Base-by-base conservation (phyloP, 37 sponge, comb jelly and placozoan species). In the Eunapius fragilis region DNA sequence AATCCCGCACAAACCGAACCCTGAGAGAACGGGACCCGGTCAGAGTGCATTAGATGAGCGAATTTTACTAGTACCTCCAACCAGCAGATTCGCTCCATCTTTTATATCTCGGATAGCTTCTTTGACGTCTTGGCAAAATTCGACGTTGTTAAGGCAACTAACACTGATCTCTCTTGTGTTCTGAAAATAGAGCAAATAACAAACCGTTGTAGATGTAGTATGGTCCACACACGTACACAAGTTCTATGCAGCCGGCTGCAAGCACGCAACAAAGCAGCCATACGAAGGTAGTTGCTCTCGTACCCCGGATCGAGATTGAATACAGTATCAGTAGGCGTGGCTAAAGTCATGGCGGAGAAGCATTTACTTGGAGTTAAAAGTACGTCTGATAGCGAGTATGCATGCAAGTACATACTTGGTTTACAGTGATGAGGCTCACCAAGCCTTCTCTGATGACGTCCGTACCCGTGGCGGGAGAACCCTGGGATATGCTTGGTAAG, bases 1-100 rank as follows among this genome's bases (percentile, higher is more conserved):
- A 25, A 96, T 96, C 19, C 96, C 96, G 47, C 96, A 96, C 71
- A 96, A 80, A 68, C 96, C 96, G 72, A 96, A 96, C 2, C 95
- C 93, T 90, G 77, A 49, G 37, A 30, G 68, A 24, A 48, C 12
- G 30, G 2, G 17, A 69, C 7, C 13, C 0, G 22, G 0, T 73
- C 17, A 32, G 70, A 28, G 25, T 31, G 2, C 31, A 2, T 81
- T 13, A 24, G 33, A 19, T 13, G 30, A 81, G 72, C 11, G 48
- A 9, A 67, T 50, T 19, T 28, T 67, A n/a, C n/a, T n/a, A 71
- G 28, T 41, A 87, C 94, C 96, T 77, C 98, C 95, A 27, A 97
- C 98, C 9, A 95, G 88, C 27, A 97, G 94, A 33, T 74, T 95
- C 9, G 84, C 75, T 25, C 92, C 96, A 76, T 91, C 90, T 25